phyloP scores from a whole-genome alignment of 2,113 vertebrate species.

The Forbesichthys agassizii region DNA sequence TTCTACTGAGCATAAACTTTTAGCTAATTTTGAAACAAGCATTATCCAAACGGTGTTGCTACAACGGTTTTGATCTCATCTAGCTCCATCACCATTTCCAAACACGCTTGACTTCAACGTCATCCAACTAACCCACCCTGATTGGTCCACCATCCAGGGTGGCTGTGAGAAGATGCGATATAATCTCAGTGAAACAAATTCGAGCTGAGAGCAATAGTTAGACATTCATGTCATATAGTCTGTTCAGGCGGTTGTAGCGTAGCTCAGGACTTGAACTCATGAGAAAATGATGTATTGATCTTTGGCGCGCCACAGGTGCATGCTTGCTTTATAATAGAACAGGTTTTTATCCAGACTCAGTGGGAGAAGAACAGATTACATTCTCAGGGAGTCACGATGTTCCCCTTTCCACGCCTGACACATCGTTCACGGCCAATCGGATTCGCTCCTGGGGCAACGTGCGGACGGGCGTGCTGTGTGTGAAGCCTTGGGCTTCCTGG shows the following conservation, averaged over 20 bases:
- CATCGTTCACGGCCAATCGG: constrained; percentile 11
- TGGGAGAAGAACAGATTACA: not conserved
- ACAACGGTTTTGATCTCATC: no score
- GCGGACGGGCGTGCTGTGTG: no score
- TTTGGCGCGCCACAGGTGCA: constrained; percentile 33
- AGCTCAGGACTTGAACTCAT: constrained; percentile 53
- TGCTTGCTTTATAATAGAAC: constrained; percentile 36
- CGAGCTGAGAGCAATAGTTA: no score
- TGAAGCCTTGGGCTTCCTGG: constrained; percentile 1
- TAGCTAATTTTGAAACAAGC: no score
- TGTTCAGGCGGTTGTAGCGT: constrained; percentile 8
- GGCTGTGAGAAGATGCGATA: no score
- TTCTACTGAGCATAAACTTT: no score
- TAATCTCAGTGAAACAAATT: no score
- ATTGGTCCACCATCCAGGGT: no score
- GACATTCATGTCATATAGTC: constrained; percentile 22
- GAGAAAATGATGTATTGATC: constrained; percentile 69
- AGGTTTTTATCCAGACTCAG: constrained; percentile 4
- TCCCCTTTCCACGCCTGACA: constrained; percentile 4
- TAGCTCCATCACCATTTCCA: no score
- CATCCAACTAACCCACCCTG: no score
- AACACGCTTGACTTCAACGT: no score
- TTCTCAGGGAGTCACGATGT: constrained; percentile 6
- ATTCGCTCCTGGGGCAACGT: constrained; percentile 2
- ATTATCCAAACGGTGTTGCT: no score